Evolutionary conservation across 1,140 invertebrate species (phyloP).

Genomic region (Akabosia matsudoensis): DNA sequence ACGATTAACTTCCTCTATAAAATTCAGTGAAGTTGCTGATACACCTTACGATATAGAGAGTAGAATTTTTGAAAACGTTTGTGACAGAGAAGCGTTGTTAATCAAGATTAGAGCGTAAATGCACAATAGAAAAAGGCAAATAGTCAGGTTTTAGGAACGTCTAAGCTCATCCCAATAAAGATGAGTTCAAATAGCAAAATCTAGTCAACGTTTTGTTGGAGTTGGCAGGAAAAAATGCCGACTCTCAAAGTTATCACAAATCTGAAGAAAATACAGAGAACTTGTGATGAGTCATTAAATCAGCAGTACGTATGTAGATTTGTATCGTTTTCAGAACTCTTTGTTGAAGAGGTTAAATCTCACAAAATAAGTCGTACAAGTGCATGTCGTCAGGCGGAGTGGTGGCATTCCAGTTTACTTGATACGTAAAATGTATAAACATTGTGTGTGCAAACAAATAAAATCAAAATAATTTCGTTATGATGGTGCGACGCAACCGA

Average conservation of each 20-base stretch:
- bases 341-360: neutral
- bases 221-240: slow-evolving; percentile 3
- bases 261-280: slow-evolving; percentile 5
- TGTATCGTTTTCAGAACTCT: neutral
- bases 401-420: neutral
- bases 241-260: slow-evolving; percentile 16
- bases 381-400: too few species aligned
- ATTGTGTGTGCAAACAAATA: too few species aligned
- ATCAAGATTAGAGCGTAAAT: too few species aligned
- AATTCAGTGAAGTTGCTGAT: too few species aligned
- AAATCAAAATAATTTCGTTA: too few species aligned
- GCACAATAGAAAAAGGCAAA: too few species aligned
- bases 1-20: too few species aligned
- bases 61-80: too few species aligned
- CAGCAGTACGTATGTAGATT: neutral
- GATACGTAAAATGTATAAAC: neutral
- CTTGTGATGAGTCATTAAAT: slow-evolving; percentile 10
- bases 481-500: too few species aligned
- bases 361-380: neutral
- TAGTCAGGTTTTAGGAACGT: too few species aligned
- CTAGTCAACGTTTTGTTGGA: neutral
- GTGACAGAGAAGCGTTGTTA: too few species aligned
- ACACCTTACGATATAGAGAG: too few species aligned
- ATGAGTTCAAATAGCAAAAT: neutral
- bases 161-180: slow-evolving; percentile 11